A percentile compares a stretch with the other conserved stretches of the same genome.
These are phyloP conservation scores for Percopsis omiscomaycus DNA, from an alignment of 2,797 vertebrate genomes.

Conservation along the genomic window DNA sequence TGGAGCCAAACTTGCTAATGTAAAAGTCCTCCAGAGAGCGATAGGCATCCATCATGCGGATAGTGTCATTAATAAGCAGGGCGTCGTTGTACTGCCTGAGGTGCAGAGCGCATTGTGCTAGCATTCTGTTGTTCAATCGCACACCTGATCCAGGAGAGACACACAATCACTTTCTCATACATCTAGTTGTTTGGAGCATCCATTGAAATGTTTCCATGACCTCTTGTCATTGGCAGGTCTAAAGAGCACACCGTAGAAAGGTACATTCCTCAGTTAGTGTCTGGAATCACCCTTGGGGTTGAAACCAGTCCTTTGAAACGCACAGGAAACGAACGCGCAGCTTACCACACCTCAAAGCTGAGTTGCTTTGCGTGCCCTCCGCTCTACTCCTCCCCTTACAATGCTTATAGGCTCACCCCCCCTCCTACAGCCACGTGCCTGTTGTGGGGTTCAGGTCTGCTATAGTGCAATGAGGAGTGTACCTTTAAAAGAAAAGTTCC, in stretches of 20 bases:
- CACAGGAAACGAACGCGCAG: too few species aligned
- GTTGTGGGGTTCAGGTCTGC: too few species aligned
- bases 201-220: not conserved
- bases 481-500: too few species aligned
- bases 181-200: not conserved
- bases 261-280: too few species aligned
- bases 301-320: too few species aligned
- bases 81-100: slow-evolving; percentile 90
- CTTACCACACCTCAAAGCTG: too few species aligned
- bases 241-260: too few species aligned
- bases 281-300: too few species aligned
- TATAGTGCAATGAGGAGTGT: not conserved
- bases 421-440: too few species aligned
- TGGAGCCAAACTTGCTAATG: not conserved
- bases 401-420: too few species aligned
- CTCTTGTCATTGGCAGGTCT: not conserved
- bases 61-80: slow-evolving; percentile 85
- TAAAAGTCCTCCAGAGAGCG: slow-evolving; percentile 80
- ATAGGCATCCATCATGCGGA: slow-evolving; percentile 86
- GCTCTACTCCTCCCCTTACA: too few species aligned
- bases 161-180: slow-evolving; percentile 9
- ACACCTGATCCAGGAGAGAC: slow-evolving; percentile 69
- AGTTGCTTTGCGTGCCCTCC: too few species aligned
- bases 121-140: slow-evolving; percentile 44
- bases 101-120: slow-evolving; percentile 82